These are phyloP conservation scores for Tuberolachnus salignus DNA, from an alignment of 2,888 invertebrate species.

Conservation along the genomic window DNA sequence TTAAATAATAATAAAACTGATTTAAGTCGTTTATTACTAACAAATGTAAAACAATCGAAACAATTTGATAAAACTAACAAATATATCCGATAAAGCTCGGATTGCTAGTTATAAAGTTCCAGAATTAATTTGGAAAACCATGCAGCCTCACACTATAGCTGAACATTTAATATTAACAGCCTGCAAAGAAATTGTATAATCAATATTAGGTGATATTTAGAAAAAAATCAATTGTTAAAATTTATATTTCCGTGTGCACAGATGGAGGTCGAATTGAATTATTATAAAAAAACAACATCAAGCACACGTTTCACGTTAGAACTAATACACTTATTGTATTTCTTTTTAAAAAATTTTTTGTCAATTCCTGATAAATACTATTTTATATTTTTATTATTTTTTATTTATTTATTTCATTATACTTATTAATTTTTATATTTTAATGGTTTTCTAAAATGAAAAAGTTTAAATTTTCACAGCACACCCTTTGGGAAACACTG, in stretches of 20 bases:
- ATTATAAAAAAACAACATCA: no score
- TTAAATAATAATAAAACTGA: conserved; percentile 26
- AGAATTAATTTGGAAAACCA: conserved; percentile 14
- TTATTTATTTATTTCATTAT: no score
- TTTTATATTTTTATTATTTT: no score
- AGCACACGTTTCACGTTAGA: no score
- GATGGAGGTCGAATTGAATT: no score
- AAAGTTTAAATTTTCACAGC: no score
- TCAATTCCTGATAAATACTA: no score
- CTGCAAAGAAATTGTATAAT: conserved; percentile 59
- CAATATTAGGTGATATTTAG: conserved; percentile 60
- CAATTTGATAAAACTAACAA: conserved; percentile 26
- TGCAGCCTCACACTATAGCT: conserved; percentile 60
- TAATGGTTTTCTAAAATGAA: no score
- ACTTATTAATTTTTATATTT: no score
- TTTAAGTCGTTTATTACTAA: conserved; percentile 23
- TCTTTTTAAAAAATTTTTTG: no score
- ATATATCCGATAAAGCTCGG: conserved; percentile 31
- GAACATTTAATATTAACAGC: conserved; percentile 60
- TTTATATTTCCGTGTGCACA: conserved; percentile 59
- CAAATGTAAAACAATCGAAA: conserved; percentile 23
- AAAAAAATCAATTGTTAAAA: conserved; percentile 50
- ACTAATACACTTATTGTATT: no score
- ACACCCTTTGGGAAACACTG: no score
- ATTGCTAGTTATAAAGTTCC: conserved; percentile 37